Conservation (phyloP, 2,797 vertebrate species). For the Rhincodon typus region DNA sequence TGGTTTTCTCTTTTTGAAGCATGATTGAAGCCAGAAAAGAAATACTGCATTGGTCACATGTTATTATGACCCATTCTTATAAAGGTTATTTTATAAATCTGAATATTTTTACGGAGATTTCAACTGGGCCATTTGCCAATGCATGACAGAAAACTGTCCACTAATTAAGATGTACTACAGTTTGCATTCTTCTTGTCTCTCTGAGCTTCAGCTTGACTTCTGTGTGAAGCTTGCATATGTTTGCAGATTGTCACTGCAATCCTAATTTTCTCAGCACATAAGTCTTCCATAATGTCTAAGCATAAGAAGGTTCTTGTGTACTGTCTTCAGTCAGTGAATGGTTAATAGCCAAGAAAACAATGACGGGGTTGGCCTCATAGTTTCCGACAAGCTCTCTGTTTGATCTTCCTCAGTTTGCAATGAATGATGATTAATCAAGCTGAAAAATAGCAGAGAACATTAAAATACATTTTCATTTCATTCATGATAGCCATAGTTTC, state of each 20-base stretch:
- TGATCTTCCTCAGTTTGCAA: slow-evolving; percentile 7
- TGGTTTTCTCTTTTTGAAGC: neutral
- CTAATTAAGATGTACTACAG: neutral
- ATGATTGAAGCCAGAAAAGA: neutral
- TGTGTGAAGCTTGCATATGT: neutral
- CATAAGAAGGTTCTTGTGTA: neutral
- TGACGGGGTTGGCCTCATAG: neutral
- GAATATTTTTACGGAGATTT: neutral
- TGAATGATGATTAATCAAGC: neutral
- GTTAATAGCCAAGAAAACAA: neutral
- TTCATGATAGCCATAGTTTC: neutral
- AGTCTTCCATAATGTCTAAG: neutral
- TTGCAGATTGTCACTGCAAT: neutral
- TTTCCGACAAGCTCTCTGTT: neutral
- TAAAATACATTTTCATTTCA: neutral
- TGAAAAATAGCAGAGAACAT: neutral
- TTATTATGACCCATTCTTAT: neutral
- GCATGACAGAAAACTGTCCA: neutral
- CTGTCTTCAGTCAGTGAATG: neutral
- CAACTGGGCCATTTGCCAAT: neutral
- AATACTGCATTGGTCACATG: neutral
- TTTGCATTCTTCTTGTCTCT: neutral
- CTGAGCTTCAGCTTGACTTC: neutral
- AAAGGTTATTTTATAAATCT: slow-evolving; percentile 8
- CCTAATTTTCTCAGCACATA: neutral